phyloP scores from a whole-genome alignment of 2,888 invertebrate genomes.

The Lasius platythorax region DNA sequence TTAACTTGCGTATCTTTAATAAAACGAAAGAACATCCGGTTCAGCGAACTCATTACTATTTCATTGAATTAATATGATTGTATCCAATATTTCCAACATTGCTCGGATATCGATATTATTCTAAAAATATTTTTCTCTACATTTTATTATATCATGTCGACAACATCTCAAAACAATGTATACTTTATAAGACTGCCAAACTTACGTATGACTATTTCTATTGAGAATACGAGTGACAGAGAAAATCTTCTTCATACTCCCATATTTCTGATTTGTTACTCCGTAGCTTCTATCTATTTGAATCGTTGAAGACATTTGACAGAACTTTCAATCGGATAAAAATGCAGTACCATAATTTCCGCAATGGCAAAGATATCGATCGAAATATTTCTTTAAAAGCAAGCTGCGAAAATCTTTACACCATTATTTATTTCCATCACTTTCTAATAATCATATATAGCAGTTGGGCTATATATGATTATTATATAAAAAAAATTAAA shows the following conservation, averaged over 20 bases:
- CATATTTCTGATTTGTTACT: constrained; percentile 43
- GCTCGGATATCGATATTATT: background rate
- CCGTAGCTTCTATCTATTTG: constrained; percentile 24
- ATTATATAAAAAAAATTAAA: background rate
- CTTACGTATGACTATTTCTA: constrained; percentile 7
- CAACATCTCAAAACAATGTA: background rate
- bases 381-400: constrained; percentile 35
- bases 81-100: background rate
- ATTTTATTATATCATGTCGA: background rate
- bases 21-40: background rate
- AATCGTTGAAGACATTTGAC: constrained; percentile 29
- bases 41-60: background rate
- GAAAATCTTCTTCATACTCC: constrained; percentile 7
- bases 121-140: background rate
- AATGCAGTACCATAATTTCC: constrained; percentile 6
- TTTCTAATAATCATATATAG: background rate
- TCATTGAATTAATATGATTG: background rate
- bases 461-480: no score
- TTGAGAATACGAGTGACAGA: constrained; percentile 14
- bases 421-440: background rate
- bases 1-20: background rate
- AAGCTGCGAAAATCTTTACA: constrained; percentile 21
- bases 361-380: background rate
- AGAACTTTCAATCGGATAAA: constrained; percentile 30
- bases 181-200: constrained; percentile 3